A percentile compares a stretch with the other conserved stretches of the same genome.
phyloP scores from a whole-genome alignment of 2,113 vertebrate species.

The Orthonyx spaldingii region DNA sequence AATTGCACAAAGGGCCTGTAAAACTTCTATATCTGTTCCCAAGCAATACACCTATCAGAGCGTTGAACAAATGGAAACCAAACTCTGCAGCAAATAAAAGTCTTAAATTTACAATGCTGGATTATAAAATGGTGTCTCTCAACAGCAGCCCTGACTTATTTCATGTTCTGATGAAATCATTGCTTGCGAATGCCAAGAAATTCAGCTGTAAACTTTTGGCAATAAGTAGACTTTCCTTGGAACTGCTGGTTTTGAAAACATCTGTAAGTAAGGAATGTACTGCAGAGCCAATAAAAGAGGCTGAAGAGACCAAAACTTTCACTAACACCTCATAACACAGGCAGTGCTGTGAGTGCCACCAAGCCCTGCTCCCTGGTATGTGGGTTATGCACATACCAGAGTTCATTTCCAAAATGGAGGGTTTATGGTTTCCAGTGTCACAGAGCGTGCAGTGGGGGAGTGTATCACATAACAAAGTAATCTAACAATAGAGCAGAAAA shows the following conservation, averaged over 20 bases:
- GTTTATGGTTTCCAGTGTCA: constrained; percentile 28
- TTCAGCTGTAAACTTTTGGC: constrained; percentile 60
- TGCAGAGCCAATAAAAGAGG: constrained; percentile 48
- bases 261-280: constrained; percentile 59
- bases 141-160: constrained; percentile 18
- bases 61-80: constrained; percentile 45
- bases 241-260: constrained; percentile 55
- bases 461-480: constrained; percentile 29
- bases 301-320: constrained; percentile 58
- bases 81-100: constrained; percentile 50
- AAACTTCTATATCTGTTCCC: constrained; percentile 50
- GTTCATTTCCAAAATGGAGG: constrained; percentile 4
- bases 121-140: constrained; percentile 47
- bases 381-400: constrained; percentile 33
- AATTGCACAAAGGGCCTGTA: constrained; percentile 57
- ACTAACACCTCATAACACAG: constrained; percentile 57
- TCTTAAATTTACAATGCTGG: constrained; percentile 36
- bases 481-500: constrained; percentile 23
- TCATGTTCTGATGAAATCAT: constrained; percentile 50
- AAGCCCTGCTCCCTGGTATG: constrained; percentile 13
- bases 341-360: constrained; percentile 35
- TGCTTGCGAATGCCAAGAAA: not conserved
- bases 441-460: not conserved
- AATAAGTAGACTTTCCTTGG: constrained; percentile 40
- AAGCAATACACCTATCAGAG: constrained; percentile 38